Percentiles rank a stretch among this genome's conserved stretches.
These are phyloP conservation scores for Leucophora obtusa DNA, from an alignment of 2,888 invertebrate genomes.

Conservation along the genomic window DNA sequence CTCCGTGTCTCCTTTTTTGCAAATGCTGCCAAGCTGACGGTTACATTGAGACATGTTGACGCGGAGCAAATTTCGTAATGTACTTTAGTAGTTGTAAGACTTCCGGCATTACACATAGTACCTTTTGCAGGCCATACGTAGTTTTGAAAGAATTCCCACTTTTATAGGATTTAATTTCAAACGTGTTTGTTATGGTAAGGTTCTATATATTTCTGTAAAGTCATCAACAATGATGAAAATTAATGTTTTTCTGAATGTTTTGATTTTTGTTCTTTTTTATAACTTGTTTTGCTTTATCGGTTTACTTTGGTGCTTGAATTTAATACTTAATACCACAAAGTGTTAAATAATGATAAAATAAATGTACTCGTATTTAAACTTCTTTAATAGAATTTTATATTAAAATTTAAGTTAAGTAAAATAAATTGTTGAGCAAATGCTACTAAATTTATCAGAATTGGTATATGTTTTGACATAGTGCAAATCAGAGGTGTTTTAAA, in stretches of 20 bases:
- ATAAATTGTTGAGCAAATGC: too few species aligned
- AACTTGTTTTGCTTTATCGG: background rate
- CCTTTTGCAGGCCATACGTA: too few species aligned
- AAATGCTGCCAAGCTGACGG: too few species aligned
- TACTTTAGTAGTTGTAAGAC: too few species aligned
- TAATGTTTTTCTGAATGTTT: conserved; percentile 75
- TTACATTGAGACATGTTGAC: too few species aligned
- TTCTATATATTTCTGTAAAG: conserved; percentile 67
- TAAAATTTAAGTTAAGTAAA: too few species aligned
- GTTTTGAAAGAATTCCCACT: background rate
- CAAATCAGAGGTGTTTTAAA: too few species aligned
- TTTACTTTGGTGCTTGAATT: background rate
- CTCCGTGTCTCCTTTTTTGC: too few species aligned
- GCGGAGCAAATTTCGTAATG: too few species aligned
- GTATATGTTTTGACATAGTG: too few species aligned
- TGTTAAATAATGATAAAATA: background rate
- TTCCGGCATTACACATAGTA: too few species aligned
- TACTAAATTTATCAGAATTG: too few species aligned
- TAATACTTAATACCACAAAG: background rate
- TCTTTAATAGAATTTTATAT: background rate
- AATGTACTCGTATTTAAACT: background rate
- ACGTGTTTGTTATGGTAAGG: background rate
- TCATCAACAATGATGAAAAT: conserved; percentile 77
- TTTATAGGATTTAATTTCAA: background rate
- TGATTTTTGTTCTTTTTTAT: background rate